Percentiles rank a stretch among this genome's conserved stretches.
Evolutionary conservation across 2,888 invertebrate species (phyloP).

Genomic region (Petrophora chlorosata): DNA sequence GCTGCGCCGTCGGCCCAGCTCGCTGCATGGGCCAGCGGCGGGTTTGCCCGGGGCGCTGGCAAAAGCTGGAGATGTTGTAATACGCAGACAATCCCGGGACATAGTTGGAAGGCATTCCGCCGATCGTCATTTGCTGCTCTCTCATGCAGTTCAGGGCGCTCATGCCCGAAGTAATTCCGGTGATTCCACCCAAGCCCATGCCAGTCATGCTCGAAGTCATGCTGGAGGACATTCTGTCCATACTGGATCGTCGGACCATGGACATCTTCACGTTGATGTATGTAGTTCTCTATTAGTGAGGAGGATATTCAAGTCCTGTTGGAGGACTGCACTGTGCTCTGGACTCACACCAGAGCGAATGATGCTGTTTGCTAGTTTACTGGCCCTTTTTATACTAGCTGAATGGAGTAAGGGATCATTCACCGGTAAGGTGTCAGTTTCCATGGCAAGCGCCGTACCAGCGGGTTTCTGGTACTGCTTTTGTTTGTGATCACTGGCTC

Average conservation of each 20-base stretch:
- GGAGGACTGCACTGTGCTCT: constrained; percentile 67
- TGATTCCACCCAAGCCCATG: constrained; percentile 78
- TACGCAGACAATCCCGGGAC: constrained; percentile 79
- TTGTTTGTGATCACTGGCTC: constrained; percentile 71
- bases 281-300: constrained; percentile 33
- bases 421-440: constrained; percentile 69
- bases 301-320: constrained; percentile 45
- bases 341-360: constrained; percentile 76
- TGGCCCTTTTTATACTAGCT: constrained; percentile 61
- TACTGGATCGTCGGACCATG: constrained; percentile 73
- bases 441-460: constrained; percentile 61
- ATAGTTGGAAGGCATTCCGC: constrained; percentile 81
- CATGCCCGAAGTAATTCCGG: constrained; percentile 74
- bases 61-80: constrained; percentile 80
- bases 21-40: constrained; percentile 79
- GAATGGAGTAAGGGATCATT: constrained; percentile 55
- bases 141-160: constrained; percentile 74
- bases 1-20: constrained; percentile 78
- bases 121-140: constrained; percentile 78
- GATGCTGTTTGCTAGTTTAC: constrained; percentile 48
- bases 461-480: constrained; percentile 54
- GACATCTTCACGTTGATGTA: constrained; percentile 58
- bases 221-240: constrained; percentile 81
- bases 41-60: constrained; percentile 78
- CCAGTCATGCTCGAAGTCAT: constrained; percentile 82